Conservation (phyloP, 2,113 vertebrate species). For the Copsychus sechellarum region DNA sequence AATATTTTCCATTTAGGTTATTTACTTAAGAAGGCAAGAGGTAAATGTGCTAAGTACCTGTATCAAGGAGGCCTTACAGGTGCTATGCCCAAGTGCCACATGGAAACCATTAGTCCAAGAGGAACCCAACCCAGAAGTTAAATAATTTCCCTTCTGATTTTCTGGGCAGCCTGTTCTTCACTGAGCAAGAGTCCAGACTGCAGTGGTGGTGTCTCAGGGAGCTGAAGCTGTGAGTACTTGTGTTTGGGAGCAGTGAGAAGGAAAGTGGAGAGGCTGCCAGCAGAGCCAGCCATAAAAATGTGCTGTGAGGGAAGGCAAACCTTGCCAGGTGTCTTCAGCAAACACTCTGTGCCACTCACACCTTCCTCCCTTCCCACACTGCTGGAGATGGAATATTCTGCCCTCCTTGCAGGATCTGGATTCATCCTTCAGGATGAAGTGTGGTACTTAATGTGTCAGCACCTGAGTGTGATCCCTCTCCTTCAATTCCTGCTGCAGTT, state of each 20-base stretch:
- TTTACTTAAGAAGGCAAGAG: neutral
- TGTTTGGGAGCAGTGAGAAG: neutral
- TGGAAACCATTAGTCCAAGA: neutral
- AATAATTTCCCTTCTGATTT: neutral
- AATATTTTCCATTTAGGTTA: neutral
- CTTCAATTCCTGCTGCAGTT: neutral
- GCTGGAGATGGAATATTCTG: neutral
- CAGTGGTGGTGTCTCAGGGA: neutral
- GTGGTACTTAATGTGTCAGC: neutral
- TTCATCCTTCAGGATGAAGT: neutral
- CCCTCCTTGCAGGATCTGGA: neutral
- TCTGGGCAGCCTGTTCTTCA: neutral
- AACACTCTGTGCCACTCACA: neutral
- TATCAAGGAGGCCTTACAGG: neutral
- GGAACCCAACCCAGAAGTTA: neutral
- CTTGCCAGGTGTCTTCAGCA: neutral
- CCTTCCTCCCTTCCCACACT: neutral
- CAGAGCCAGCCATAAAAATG: neutral
- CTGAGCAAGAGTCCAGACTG: neutral
- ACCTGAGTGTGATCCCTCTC: neutral
- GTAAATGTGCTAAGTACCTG: neutral
- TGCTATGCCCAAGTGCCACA: neutral
- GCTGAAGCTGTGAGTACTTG: neutral
- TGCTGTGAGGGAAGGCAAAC: neutral
- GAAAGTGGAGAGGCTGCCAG: neutral